Conservation (phyloP, 2,113 vertebrate species). For the Engraulis encrasicolus region DNA sequence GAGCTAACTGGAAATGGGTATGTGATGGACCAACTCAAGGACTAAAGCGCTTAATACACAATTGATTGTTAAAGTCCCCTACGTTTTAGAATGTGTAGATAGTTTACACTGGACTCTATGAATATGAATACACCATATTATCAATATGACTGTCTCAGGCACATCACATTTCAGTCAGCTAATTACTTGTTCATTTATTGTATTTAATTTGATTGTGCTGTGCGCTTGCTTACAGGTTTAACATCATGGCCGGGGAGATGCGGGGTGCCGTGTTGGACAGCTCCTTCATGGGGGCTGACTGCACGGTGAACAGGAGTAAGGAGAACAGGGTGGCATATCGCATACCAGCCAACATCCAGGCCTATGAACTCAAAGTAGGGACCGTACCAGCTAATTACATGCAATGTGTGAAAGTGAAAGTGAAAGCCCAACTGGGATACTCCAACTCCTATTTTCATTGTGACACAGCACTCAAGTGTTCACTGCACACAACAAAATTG, state of each 20-base stretch:
- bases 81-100: no score
- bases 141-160: background rate
- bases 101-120: no score
- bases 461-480: no score
- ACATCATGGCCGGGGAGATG: constrained; percentile 78
- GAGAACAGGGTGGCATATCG: constrained; percentile 75
- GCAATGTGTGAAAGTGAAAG: no score
- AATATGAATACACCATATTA: background rate
- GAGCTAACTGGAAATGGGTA: constrained; percentile 84
- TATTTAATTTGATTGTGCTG: background rate
- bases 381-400: background rate
- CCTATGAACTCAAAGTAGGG: constrained; percentile 83
- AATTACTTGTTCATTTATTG: no score
- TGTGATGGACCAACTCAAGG: no score
- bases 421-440: no score
- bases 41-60: no score
- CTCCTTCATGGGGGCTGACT: constrained; percentile 83
- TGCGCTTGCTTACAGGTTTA: constrained; percentile 73
- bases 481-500: no score
- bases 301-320: constrained; percentile 70
- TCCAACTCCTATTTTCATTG: no score
- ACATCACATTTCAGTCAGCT: background rate
- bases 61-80: no score
- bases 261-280: constrained; percentile 84
- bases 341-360: constrained; percentile 82